Base-by-base conservation (phyloP, 2,888 invertebrate species). In the Julus scanicus region DNA sequence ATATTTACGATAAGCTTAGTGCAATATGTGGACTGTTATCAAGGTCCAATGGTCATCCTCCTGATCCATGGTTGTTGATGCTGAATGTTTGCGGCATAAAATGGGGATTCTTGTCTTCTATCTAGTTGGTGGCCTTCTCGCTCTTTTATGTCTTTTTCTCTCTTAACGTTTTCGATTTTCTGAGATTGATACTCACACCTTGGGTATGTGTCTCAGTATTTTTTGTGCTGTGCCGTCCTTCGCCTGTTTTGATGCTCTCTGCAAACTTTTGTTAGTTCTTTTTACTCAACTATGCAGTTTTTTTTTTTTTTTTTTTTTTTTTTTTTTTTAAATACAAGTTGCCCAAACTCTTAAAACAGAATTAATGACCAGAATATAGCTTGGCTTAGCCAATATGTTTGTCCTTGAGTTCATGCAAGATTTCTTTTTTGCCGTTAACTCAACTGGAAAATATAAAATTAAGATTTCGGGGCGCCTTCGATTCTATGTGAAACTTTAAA, bases 1-100 rank as follows among this genome's bases (percentile, higher is more conserved):
- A n/a, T 63, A 63, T 63, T 63, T 63, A n/a, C n/a, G 57, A 63
- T 63, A 63, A 63, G 57, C 57, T 63, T 63, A n/a, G 57, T 63
- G 57, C 57, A 15, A 63, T 63, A 63, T 63, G 17, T 63, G 57
- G 57, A 63, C 57, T n/a, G 13, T n/a, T 63, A n/a, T 44, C 44
- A n/a, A 63, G n/a, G 57, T 63, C 57, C n/a, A n/a, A 5, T 44
- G 57, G 15, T 63, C 57, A 63, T 63, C 57, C 57, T 17, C 57
- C 57, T n/a, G 57, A n/a, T 63, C 57, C n/a, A 6, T 63, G 57
- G n/a, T 63, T 63, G 57, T 63, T 63, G 57, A 63, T 63, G 57
- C 57, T 63, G 4, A 63, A 63, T 63, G 57, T 63, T 63, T 63
- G 57, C 57, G 6, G 57, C 57, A 63, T 63, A 63, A 63, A 44